Percentiles rank a stretch among this genome's conserved stretches.
phyloP scores from a whole-genome alignment of 2,888 invertebrate species.

The Sphaerophoria taeniata region DNA sequence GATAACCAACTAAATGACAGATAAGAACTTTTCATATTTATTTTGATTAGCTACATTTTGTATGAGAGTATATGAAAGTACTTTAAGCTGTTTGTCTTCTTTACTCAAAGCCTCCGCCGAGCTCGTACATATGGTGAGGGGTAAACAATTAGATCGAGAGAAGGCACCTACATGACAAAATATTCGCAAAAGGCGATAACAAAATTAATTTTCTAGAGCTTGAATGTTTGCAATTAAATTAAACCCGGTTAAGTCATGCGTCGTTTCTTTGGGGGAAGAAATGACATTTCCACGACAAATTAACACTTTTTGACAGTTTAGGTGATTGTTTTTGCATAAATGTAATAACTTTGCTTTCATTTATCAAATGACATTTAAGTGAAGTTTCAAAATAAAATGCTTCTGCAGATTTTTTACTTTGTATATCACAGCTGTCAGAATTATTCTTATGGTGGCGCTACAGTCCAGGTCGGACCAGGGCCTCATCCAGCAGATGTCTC shows the following conservation, averaged over 20 bases:
- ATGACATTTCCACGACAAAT: neutral
- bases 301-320: neutral
- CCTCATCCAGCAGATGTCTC: too few relatives aligned
- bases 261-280: too few relatives aligned
- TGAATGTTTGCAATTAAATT: neutral
- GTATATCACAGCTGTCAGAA: too few relatives aligned
- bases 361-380: too few relatives aligned
- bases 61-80: slow-evolving; percentile 8
- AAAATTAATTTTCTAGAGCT: slow-evolving; percentile 33
- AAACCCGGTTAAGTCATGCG: neutral
- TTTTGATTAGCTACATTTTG: neutral
- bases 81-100: slow-evolving; percentile 16
- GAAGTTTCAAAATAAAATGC: too few relatives aligned
- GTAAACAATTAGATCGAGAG: slow-evolving; percentile 42
- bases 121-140: slow-evolving; percentile 23
- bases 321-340: neutral
- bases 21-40: slow-evolving; percentile 42
- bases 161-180: neutral
- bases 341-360: neutral
- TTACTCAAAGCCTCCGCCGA: neutral
- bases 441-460: too few relatives aligned
- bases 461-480: too few relatives aligned
- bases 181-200: slow-evolving; percentile 4
- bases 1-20: slow-evolving; percentile 59
- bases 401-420: too few relatives aligned